phyloP scores from a whole-genome alignment of 30 jellyfish, hydroid and myxozoan genomes.

The Cassiopea xamachana region DNA sequence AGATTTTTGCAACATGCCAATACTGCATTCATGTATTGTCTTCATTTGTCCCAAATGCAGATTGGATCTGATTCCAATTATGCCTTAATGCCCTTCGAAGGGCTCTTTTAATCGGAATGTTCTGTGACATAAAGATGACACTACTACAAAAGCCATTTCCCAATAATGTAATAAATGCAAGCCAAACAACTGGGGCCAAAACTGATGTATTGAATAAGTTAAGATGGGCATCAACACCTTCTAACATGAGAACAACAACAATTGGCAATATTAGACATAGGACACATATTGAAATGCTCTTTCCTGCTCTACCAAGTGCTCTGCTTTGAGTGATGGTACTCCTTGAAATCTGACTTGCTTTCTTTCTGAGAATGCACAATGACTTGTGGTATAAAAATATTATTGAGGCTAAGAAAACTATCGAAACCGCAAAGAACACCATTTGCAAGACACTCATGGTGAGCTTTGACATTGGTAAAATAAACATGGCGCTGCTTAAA shows the following conservation, averaged over 20 bases:
- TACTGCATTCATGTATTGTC: not conserved
- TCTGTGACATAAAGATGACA: conserved; percentile 1
- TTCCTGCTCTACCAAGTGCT: not conserved
- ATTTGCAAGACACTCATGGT: not conserved
- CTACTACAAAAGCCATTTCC: conserved; percentile 9
- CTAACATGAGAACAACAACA: not conserved
- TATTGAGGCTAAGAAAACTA: not conserved
- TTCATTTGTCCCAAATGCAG: not conserved
- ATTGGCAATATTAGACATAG: not conserved
- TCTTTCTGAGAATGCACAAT: not conserved
- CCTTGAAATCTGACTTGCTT: not conserved
- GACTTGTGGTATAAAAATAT: not conserved
- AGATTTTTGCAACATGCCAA: no score
- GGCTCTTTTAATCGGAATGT: not conserved
- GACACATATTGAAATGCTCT: not conserved
- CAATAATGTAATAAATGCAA: not conserved
- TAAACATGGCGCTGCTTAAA: not conserved
- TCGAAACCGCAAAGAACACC: not conserved
- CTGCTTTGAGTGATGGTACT: not conserved
- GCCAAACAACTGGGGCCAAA: not conserved
- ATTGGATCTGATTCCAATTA: not conserved
- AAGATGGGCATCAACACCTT: not conserved
- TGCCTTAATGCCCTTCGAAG: not conserved
- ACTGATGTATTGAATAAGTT: not conserved
- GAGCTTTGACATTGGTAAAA: not conserved